Base-by-base conservation (phyloP, 2,888 invertebrate genomes). In the Saturnia pavonia region DNA sequence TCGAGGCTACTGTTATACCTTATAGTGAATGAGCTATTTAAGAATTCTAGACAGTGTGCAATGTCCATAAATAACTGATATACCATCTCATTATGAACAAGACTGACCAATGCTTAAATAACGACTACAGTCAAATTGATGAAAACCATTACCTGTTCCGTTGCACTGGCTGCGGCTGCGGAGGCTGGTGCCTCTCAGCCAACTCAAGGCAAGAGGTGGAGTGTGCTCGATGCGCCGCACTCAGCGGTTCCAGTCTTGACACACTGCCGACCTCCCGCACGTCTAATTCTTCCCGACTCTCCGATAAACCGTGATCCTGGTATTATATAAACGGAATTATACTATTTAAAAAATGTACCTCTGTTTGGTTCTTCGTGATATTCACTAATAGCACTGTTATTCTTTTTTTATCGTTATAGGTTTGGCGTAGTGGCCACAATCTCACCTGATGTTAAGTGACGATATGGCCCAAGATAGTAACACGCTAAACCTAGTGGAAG, bases 181-280 rank as follows among this genome's bases (percentile, higher is more conserved):
- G 85, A 68, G 83, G 81, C 42, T 80, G 84, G 19, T 80, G 80
- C 74, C 80, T 81, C 27, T 86, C 87, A 19, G 85, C 89, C 72
- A 96, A 88, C 85, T 96, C 96, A 0, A 96, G 90, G 77, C 96
- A 96, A 6, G 96, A 96, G 40, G 96, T 95, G 74, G 96, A 96
- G 81, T 95, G 96, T 4, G 96, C 95, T 66, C 95, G 85, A 82
- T 95, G 95, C 0, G 94, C 85, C 0, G 88, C 74, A 11, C 88
- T 80, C 76, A 94, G 83, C 1, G 91, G 91, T 77, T 90, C 90
- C 69, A 88, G 80, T 0, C 88, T 82, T 0, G 85, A 79, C 16
- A 74, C 80, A 69, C 85, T 83, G 74, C 85, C 82, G 3, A 78
- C 73, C 68, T 83, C 83, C 14, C 83, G 78, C 6, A 77, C 78